Evolutionary conservation across 2,888 invertebrate species (phyloP).

Genomic region (Lordiphosa fenestrarum): DNA sequence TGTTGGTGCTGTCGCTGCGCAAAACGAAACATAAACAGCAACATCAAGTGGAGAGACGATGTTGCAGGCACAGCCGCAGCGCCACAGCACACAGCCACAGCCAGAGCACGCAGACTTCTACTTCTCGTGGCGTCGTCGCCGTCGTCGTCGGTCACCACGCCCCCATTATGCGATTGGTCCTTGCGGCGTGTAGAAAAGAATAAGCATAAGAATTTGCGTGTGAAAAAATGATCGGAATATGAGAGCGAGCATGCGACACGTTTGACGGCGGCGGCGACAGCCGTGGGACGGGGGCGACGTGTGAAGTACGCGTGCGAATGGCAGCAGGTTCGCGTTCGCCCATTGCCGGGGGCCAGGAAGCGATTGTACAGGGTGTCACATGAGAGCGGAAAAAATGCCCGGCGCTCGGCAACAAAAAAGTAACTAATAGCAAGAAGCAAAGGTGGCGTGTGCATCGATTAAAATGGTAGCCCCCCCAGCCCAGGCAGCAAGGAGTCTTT

Average conservation of each 20-base stretch:
- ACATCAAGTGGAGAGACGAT: slow-evolving; percentile 51
- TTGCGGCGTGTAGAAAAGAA: slow-evolving; percentile 78
- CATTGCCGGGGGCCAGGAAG: slow-evolving; percentile 49
- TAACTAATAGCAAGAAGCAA: slow-evolving; percentile 58
- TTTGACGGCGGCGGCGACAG: slow-evolving; percentile 19
- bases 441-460: slow-evolving; percentile 51
- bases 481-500: slow-evolving; percentile 37
- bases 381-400: slow-evolving; percentile 30
- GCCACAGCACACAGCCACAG: slow-evolving; percentile 22
- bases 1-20: slow-evolving; percentile 45
- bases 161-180: slow-evolving; percentile 78
- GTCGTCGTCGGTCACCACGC: slow-evolving; percentile 65
- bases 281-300: slow-evolving; percentile 37
- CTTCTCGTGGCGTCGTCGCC: slow-evolving; percentile 30
- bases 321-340: slow-evolving; percentile 34
- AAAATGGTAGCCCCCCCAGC: slow-evolving; percentile 42
- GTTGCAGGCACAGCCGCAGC: slow-evolving; percentile 28
- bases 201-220: slow-evolving; percentile 78
- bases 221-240: slow-evolving; percentile 78
- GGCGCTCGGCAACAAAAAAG: slow-evolving; percentile 24
- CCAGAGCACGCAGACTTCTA: slow-evolving; percentile 18
- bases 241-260: slow-evolving; percentile 67
- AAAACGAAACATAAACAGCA: slow-evolving; percentile 74
- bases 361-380: slow-evolving; percentile 45
- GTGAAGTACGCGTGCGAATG: slow-evolving; percentile 68